Evolutionary conservation across 2,797 vertebrate species (phyloP), one percentile per base, ranked within the genome.

Genomic region (Bucorvus abyssinicus): DNA sequence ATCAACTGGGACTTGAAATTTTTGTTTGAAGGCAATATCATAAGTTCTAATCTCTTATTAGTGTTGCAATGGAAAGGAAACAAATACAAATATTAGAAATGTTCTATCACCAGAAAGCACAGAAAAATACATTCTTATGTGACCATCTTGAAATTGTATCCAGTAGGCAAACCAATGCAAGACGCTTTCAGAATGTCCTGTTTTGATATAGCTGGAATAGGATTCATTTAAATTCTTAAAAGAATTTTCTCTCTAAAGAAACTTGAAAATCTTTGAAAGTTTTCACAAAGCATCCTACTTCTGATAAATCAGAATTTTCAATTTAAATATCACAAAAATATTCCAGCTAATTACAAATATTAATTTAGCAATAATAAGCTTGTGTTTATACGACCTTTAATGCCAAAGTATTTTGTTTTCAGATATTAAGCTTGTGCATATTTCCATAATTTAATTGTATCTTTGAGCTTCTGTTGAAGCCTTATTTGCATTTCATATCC

Each of bases 401-500:
- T 45, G 63, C 14, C 36, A 32, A 91, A 94, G 24, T 55, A 75
- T 53, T 78, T 81, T 68, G 75, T 74, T 92, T 85, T 90, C 73
- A 61, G 19, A 88, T 95, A 36, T 6, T 78, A 47, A 85, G 87
- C 56, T 93, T 96, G 44, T 53, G 59, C 32, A 21, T 78, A 94
- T 94, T 93, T 94, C 75, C 85, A 91, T 79, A 84, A 88, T 84
- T 81, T 91, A 89, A 93, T 90, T 67, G 44, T 59, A 49, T 84
- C 65, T 84, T 87, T 73, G 63, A 70, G 74, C 29, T 23, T 88
- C 29, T 69, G 50, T 50, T 67, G 59, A 93, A 93, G 44, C 30
- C 45, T 89, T 91, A 88, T 94, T 97, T 92, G 93, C 80, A 94
- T 91, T 95, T 94, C 94, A 93, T 95, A 95, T 84, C 61, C 59